Conservation (phyloP, 2,113 vertebrate species). For the Melanocharis versteri region DNA sequence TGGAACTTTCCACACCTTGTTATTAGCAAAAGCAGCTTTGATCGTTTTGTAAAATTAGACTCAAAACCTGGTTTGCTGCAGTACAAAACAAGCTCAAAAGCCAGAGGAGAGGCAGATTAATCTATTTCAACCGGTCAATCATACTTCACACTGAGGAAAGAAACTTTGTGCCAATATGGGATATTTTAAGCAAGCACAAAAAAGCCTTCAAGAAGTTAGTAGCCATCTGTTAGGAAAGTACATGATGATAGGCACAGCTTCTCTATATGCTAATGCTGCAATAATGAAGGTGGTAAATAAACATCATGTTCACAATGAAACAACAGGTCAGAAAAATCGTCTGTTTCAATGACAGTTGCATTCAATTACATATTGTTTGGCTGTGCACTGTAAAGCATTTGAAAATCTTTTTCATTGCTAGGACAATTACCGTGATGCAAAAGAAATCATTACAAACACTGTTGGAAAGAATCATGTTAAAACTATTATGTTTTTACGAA, state of each 20-base stretch:
- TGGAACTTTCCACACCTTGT: not conserved
- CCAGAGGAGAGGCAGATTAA: not conserved
- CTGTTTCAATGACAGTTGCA: not conserved
- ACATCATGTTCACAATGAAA: constrained; percentile 3
- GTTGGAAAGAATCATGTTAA: not conserved
- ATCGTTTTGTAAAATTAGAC: not conserved
- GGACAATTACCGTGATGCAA: not conserved
- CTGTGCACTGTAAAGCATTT: not conserved
- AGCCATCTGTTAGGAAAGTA: constrained; percentile 40
- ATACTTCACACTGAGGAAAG: not conserved
- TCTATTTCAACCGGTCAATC: not conserved
- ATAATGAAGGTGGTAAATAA: constrained; percentile 47
- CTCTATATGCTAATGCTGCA: constrained; percentile 8
- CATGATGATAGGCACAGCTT: constrained; percentile 11
- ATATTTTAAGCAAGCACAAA: constrained; percentile 27
- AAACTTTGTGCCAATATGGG: constrained; percentile 1
- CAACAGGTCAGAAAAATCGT: constrained; percentile 30
- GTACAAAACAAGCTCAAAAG: not conserved
- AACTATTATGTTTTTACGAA: not conserved
- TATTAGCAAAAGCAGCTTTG: not conserved
- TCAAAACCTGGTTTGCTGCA: not conserved
- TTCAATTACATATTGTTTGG: not conserved
- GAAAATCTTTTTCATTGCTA: not conserved
- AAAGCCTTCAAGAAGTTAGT: constrained; percentile 23
- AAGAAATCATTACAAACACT: not conserved